A percentile compares a stretch with the other conserved stretches of the same genome.
Evolutionary conservation across 1,140 invertebrate genomes (phyloP).

Genomic region (Hyphantria cunea): DNA sequence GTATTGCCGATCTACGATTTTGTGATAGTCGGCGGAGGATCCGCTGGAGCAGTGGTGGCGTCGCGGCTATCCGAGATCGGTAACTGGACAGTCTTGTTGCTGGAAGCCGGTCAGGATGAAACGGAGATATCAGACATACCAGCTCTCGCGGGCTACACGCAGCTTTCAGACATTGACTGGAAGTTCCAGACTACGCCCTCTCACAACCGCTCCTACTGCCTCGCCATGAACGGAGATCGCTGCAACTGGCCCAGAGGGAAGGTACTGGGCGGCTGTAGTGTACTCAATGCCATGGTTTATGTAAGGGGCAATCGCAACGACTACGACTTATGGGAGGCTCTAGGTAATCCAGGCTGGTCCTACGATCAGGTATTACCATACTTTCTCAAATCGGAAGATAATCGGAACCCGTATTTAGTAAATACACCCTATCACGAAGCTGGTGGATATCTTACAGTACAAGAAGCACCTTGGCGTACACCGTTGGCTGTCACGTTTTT

Average conservation of each 20-base stretch:
- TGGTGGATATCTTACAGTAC: slow-evolving; percentile 92
- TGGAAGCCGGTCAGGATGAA: slow-evolving; percentile 93
- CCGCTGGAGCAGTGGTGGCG: slow-evolving; percentile 95
- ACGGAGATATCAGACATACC: slow-evolving; percentile 91
- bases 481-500: slow-evolving; percentile 91
- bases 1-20: slow-evolving; percentile 90
- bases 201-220: slow-evolving; percentile 87
- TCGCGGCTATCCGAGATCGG: slow-evolving; percentile 91
- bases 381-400: slow-evolving; percentile 94
- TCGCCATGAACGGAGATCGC: slow-evolving; percentile 91
- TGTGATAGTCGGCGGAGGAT: slow-evolving; percentile 94
- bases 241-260: slow-evolving; percentile 95
- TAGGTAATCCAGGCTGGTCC: slow-evolving; percentile 95
- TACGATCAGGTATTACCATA: slow-evolving; percentile 94
- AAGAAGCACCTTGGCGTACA: slow-evolving; percentile 91
- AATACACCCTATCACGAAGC: slow-evolving; percentile 88
- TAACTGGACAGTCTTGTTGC: slow-evolving; percentile 90
- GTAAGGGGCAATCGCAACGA: slow-evolving; percentile 95
- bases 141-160: slow-evolving; percentile 88
- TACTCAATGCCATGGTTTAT: slow-evolving; percentile 98
- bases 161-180: slow-evolving; percentile 94
- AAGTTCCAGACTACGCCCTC: slow-evolving; percentile 94
- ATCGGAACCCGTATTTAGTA: slow-evolving; percentile 90
- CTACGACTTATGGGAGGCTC: slow-evolving; percentile 94
- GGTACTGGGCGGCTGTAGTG: slow-evolving; percentile 95